These are phyloP conservation scores for Protodeltote pygarga DNA, from an alignment of 2,888 invertebrate species.

Conservation along the genomic window DNA sequence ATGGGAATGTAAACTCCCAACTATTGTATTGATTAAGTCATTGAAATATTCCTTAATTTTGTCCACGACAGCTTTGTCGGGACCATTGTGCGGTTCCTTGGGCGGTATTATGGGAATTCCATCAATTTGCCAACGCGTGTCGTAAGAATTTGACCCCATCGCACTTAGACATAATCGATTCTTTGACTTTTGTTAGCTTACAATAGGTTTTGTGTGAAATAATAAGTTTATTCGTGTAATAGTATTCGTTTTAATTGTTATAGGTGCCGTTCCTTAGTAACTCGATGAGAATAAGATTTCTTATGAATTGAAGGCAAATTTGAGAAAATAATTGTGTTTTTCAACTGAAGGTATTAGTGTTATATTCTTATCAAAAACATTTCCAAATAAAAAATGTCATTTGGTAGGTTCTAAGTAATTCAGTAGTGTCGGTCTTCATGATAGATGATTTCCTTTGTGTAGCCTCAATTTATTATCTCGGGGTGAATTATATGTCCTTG, in stretches of 20 bases:
- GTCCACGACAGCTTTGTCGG: constrained; percentile 65
- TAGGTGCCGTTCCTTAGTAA: constrained; percentile 57
- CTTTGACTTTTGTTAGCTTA: constrained; percentile 64
- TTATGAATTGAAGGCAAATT: constrained; percentile 1
- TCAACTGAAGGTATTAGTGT: too few species aligned
- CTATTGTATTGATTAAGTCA: constrained; percentile 85
- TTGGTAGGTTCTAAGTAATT: constrained; percentile 32
- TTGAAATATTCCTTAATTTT: constrained; percentile 78
- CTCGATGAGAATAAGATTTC: constrained; percentile 20
- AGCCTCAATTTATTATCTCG: constrained; percentile 21
- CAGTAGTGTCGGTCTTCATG: constrained; percentile 40
- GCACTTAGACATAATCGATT: constrained; percentile 64
- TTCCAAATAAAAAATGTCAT: constrained; percentile 39
- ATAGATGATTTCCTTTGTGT: constrained; percentile 46
- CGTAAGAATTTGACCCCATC: constrained; percentile 69
- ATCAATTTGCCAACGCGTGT: constrained; percentile 83
- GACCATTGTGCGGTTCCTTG: constrained; percentile 71
- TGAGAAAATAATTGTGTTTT: constrained; percentile 17
- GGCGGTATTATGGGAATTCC: constrained; percentile 83
- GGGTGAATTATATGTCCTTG: constrained; percentile 30
- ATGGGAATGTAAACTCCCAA: constrained; percentile 79
- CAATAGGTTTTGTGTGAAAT: constrained; percentile 76
- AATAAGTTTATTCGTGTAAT: constrained; percentile 74
- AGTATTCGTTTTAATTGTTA: constrained; percentile 75
- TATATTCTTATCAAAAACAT: constrained; percentile 9